Evolutionary conservation across 2,113 vertebrate species (phyloP).

Genomic region (Petrocephalus microphthalmus): DNA sequence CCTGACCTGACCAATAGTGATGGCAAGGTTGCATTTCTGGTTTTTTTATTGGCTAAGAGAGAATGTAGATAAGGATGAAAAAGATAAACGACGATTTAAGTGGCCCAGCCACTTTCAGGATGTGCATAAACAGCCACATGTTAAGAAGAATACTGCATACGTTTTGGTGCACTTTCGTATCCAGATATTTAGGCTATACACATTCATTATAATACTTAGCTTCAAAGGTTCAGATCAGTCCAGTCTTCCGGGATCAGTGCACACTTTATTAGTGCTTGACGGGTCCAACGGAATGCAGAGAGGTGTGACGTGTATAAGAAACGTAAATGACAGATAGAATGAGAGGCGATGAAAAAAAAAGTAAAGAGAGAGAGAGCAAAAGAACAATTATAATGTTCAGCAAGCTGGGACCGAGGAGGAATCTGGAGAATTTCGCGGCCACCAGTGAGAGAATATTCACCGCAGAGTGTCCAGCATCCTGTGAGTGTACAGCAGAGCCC

Average conservation of each 20-base stretch:
- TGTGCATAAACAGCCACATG: not conserved
- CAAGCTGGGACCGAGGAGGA: not conserved
- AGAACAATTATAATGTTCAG: not conserved
- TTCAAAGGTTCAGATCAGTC: not conserved
- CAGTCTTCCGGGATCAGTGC: not conserved
- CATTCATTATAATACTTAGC: not conserved
- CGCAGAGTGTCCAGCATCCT: not conserved
- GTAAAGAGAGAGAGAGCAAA: not conserved
- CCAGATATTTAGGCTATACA: not conserved
- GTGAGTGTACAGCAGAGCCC: conserved; percentile 16
- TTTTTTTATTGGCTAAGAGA: not conserved
- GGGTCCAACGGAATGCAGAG: not conserved
- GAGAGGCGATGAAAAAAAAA: too few species aligned
- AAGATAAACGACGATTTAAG: not conserved
- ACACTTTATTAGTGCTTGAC: not conserved
- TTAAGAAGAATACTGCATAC: not conserved
- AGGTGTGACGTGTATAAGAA: not conserved
- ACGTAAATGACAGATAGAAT: not conserved
- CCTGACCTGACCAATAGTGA: not conserved
- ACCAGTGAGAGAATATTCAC: not conserved
- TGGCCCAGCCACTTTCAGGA: not conserved
- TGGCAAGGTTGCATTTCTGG: not conserved
- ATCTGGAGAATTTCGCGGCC: conserved; percentile 10
- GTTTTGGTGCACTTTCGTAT: not conserved
- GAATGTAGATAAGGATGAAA: not conserved